Percentiles rank a stretch among this genome's conserved stretches.
These are phyloP conservation scores for Trissolcus japonicus DNA, from an alignment of 2,888 invertebrate genomes.

Conservation along the genomic window DNA sequence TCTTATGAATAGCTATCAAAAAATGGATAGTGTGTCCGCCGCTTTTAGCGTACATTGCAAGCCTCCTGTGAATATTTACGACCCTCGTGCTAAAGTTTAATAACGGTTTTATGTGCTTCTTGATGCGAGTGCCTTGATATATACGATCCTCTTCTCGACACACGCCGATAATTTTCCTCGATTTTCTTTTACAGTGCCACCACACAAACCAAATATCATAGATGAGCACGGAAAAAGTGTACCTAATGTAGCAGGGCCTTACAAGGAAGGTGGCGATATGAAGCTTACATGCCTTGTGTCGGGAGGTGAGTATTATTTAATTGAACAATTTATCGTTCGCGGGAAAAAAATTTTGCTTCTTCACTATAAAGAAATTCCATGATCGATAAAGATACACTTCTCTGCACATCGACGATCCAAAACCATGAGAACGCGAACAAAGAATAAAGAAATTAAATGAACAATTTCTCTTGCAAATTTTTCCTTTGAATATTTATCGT, in stretches of 20 bases:
- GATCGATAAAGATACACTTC: no score
- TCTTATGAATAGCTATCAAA: constrained; percentile 51
- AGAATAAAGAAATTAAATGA: neutral
- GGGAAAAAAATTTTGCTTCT: neutral
- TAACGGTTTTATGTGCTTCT: constrained; percentile 56
- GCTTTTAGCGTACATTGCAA: constrained; percentile 50
- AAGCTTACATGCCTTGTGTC: constrained; percentile 85
- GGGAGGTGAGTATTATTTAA: constrained; percentile 81
- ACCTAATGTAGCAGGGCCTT: constrained; percentile 83
- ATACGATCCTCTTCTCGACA: constrained; percentile 47
- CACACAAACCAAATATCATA: constrained; percentile 84
- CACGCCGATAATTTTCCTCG: constrained; percentile 36
- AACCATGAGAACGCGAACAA: no score
- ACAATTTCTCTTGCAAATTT: no score
- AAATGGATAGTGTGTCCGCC: constrained; percentile 46
- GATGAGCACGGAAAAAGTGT: constrained; percentile 83
- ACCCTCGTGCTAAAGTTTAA: constrained; percentile 57
- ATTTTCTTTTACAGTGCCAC: constrained; percentile 81
- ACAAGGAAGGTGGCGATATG: constrained; percentile 84
- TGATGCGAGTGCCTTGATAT: constrained; percentile 53
- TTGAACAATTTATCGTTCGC: constrained; percentile 42
- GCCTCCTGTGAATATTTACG: constrained; percentile 56
- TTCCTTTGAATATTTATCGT: no score
- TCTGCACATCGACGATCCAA: no score
- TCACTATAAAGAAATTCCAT: no score